Percentiles rank a stretch among this genome's conserved stretches.
Conservation (phyloP, 1,140 invertebrate genomes). For the Orchesella cincta region DNA sequence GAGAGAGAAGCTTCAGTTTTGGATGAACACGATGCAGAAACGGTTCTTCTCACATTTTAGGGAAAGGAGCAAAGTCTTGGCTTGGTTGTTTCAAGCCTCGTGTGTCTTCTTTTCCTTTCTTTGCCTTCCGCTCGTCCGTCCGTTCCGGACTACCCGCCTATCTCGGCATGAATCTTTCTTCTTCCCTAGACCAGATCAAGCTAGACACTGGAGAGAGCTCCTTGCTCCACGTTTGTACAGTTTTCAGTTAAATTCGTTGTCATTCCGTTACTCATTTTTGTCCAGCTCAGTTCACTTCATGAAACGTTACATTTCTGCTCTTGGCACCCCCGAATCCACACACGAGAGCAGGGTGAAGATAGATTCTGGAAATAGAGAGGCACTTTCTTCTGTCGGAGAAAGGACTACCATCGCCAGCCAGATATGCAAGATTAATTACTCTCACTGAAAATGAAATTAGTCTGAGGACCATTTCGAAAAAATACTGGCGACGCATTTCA, state of each 20-base stretch:
- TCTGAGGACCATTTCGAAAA: constrained; percentile 8
- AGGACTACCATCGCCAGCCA: constrained; percentile 19
- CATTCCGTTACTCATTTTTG: constrained; percentile 16
- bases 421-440: constrained; percentile 30
- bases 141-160: constrained; percentile 34
- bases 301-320: constrained; percentile 22
- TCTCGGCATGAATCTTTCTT: constrained; percentile 27
- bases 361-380: neutral
- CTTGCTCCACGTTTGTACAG: neutral
- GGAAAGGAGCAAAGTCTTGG: constrained; percentile 15
- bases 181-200: constrained; percentile 1
- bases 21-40: constrained; percentile 9
- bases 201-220: neutral
- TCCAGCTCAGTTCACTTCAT: constrained; percentile 28
- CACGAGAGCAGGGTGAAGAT: neutral
- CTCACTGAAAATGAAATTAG: constrained; percentile 28
- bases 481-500: constrained; percentile 23
- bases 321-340: constrained; percentile 4
- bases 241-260: neutral
- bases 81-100: neutral
- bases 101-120: constrained; percentile 29
- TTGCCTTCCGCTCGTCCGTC: constrained; percentile 30
- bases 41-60: neutral
- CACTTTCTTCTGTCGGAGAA: constrained; percentile 27
- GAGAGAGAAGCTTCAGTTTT: neutral